Evolutionary conservation across 2,797 vertebrate genomes (phyloP).

Genomic region (Poecilia wingei): DNA sequence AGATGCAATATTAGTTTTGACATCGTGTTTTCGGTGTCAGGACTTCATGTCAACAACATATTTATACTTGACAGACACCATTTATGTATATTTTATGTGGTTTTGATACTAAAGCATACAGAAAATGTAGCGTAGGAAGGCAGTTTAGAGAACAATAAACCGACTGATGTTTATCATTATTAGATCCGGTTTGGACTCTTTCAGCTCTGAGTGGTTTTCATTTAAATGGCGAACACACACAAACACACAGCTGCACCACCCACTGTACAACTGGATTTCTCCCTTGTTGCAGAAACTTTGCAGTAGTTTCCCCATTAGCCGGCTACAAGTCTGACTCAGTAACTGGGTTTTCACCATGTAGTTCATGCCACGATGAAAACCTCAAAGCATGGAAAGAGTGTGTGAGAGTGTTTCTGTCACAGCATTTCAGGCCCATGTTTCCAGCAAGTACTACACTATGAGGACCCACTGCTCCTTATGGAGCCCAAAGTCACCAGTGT

Average conservation of each 20-base stretch:
- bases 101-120: background rate
- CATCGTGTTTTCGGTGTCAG: background rate
- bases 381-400: slow-evolving; percentile 28
- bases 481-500: background rate
- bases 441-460: background rate
- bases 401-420: slow-evolving; percentile 29
- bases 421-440: background rate
- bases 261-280: slow-evolving; percentile 57
- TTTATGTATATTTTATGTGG: background rate
- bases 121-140: background rate
- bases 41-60: background rate
- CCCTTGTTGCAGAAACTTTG: slow-evolving; percentile 32
- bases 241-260: slow-evolving; percentile 32
- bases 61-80: background rate
- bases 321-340: slow-evolving; percentile 60
- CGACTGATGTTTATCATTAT: background rate
- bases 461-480: background rate
- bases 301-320: slow-evolving; percentile 55
- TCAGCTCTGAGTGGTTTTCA: slow-evolving; percentile 15
- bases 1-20: background rate
- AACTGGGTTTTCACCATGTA: slow-evolving; percentile 43
- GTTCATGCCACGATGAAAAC: slow-evolving; percentile 41
- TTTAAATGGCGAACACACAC: slow-evolving; percentile 19
- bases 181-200: slow-evolving; percentile 15
- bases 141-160: background rate